Evolutionary conservation across 2,797 vertebrate species (phyloP), one percentile per base, ranked within the genome.

Genomic region (Lutjanus campechanus): DNA sequence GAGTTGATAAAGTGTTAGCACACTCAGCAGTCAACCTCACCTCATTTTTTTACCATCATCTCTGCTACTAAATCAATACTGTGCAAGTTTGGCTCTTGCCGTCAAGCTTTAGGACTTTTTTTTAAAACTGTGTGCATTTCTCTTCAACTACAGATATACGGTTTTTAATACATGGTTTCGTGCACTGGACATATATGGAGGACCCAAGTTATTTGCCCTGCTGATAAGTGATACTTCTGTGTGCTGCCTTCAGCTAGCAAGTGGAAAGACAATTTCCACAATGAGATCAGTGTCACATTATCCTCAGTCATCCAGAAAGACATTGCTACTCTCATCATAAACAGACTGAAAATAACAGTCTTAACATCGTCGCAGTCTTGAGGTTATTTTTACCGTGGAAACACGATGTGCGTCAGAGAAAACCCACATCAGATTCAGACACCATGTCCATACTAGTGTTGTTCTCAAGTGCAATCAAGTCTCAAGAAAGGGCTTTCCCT

Each of bases 1-100:
- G 60, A 73, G 55, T 17, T 82, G 83, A 89, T 88, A 20, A 67
- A 77, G 70, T 50, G 58, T 69, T 40, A 59, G 43, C 65, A 43
- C 36, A 46, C 54, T 68, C 17, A 79, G 56, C 60, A 61, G 29
- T 80, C 70, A 46, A 29, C 70, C 43, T 40, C 62, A 69, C 58
- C 49, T 73, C 71, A 76, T 54, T 78, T 22, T 71, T 20, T 62
- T 64, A 47, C 53, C 41, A 50, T 43, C 49, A 51, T 80, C 50
- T 1, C 8, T 56, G 49, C 60, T 63, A 40, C 60, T 67, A 3
- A 70, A 76, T 71, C 59, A 76, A 20, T 25, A 46, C 47, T 56
- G 46, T 44, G 36, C 58, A 62, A 68, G 41, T n/a, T 2, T 17
- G 11, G 8, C 50, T 66, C 36, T 13, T 69, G 17, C 25, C 3